These are phyloP conservation scores for Dreissena polymorpha DNA, from an alignment of 1,140 invertebrate genomes.

Conservation along the genomic window DNA sequence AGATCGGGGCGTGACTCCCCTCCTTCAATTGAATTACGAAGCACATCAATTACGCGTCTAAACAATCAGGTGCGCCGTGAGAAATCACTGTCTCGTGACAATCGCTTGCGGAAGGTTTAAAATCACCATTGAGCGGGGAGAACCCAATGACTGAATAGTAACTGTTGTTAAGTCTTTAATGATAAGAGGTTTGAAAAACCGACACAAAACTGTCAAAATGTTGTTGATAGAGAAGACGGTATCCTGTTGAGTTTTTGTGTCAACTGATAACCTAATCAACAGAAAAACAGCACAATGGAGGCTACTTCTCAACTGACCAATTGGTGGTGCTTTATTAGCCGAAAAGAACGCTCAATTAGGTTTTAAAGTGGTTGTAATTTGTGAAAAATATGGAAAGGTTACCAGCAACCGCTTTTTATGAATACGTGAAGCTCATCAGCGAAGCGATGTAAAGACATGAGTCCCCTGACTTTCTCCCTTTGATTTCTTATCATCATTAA, in stretches of 20 bases:
- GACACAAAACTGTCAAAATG: conserved; percentile 56
- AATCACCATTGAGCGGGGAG: conserved; percentile 39
- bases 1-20: conserved; percentile 46
- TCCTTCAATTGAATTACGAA: conserved; percentile 54
- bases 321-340: not conserved
- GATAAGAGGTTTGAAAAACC: conserved; percentile 45
- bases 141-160: not conserved
- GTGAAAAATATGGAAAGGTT: conserved; percentile 5
- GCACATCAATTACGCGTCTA: conserved; percentile 50
- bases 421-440: too few relatives aligned
- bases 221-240: conserved; percentile 42
- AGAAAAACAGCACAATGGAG: conserved; percentile 7
- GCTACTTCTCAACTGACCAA: not conserved
- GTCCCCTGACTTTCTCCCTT: too few relatives aligned
- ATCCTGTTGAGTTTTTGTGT: conserved; percentile 19
- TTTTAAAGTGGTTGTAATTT: conserved; percentile 8
- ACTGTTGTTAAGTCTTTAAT: conserved; percentile 38
- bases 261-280: conserved; percentile 43
- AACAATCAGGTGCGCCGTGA: conserved; percentile 26
- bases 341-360: conserved; percentile 1
- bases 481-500: too few relatives aligned
- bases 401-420: not conserved
- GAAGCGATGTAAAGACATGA: too few relatives aligned
- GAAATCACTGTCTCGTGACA: conserved; percentile 42
- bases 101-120: conserved; percentile 25